phyloP scores from a whole-genome alignment of 1,140 invertebrate species.

The Musca vetustissima region DNA sequence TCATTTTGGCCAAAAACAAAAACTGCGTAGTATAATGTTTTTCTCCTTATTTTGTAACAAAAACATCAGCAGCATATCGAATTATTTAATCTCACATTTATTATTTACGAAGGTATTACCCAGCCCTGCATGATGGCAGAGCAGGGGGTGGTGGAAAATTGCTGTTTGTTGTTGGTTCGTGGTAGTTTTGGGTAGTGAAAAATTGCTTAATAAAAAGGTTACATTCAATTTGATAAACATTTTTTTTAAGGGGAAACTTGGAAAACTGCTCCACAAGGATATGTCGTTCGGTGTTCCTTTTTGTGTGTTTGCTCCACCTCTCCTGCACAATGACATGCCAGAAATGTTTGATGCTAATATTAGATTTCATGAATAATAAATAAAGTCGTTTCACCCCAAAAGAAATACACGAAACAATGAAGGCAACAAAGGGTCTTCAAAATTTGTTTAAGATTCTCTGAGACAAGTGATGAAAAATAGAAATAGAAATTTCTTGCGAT shows the following conservation, averaged over 20 bases:
- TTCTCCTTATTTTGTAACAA: no score
- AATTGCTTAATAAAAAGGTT: constrained; percentile 11
- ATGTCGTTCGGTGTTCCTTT: no score
- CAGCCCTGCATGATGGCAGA: no score
- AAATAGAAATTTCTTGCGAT: not conserved
- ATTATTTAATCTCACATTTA: constrained; percentile 23
- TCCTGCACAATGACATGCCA: not conserved
- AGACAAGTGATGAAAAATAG: constrained; percentile 15
- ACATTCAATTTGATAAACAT: constrained; percentile 14
- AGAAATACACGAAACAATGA: no score
- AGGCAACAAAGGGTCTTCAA: no score
- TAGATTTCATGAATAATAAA: constrained; percentile 22
- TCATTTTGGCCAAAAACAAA: no score
- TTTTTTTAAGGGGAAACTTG: no score
- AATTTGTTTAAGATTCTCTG: not conserved
- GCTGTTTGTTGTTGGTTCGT: not conserved
- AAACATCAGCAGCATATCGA: constrained; percentile 11
- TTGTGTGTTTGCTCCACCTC: no score
- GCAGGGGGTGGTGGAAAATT: not conserved
- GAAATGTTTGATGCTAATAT: constrained; percentile 21
- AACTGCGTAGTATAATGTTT: no score
- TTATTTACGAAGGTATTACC: constrained; percentile 12
- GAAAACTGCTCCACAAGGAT: no score
- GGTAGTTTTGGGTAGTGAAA: no score
- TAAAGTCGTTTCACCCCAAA: not conserved